phyloP scores from a whole-genome alignment of 2,888 invertebrate species.

The Spatulosminthurus flaviceps region DNA sequence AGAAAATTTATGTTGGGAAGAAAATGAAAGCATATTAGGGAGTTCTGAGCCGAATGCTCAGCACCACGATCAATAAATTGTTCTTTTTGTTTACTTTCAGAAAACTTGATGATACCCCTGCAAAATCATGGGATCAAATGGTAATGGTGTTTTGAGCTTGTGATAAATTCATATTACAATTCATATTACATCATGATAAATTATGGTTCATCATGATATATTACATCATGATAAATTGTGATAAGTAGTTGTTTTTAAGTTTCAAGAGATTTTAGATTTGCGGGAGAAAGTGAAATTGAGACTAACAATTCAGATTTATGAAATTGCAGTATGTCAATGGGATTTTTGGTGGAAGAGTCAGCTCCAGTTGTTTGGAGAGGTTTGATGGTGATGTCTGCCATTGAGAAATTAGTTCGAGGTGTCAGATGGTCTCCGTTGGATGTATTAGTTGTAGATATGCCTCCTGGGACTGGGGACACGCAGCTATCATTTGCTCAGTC shows the following conservation, averaged over 20 bases:
- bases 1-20: too few relatives aligned
- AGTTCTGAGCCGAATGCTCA: too few relatives aligned
- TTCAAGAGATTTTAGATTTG: too few relatives aligned
- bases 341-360: constrained; percentile 84
- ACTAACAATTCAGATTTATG: background rate
- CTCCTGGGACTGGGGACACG: constrained; percentile 96
- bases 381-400: constrained; percentile 94
- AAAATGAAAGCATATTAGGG: too few relatives aligned
- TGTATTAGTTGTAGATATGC: constrained; percentile 90
- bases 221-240: too few relatives aligned
- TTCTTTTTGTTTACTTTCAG: constrained; percentile 65
- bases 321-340: constrained; percentile 88
- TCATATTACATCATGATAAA: background rate
- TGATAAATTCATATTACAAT: constrained; percentile 19
- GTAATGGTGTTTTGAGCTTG: too few relatives aligned
- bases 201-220: background rate
- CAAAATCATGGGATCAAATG: constrained; percentile 93
- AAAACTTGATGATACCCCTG: constrained; percentile 85
- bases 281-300: background rate
- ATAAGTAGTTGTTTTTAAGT: constrained; percentile 21
- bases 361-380: constrained; percentile 95
- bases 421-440: constrained; percentile 91
- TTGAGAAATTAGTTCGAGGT: constrained; percentile 83
- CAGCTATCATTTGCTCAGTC: constrained; percentile 91
- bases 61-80: too few relatives aligned